These are phyloP conservation scores for Tetramorium simillimum DNA, from an alignment of 1,140 invertebrate species.

Conservation along the genomic window DNA sequence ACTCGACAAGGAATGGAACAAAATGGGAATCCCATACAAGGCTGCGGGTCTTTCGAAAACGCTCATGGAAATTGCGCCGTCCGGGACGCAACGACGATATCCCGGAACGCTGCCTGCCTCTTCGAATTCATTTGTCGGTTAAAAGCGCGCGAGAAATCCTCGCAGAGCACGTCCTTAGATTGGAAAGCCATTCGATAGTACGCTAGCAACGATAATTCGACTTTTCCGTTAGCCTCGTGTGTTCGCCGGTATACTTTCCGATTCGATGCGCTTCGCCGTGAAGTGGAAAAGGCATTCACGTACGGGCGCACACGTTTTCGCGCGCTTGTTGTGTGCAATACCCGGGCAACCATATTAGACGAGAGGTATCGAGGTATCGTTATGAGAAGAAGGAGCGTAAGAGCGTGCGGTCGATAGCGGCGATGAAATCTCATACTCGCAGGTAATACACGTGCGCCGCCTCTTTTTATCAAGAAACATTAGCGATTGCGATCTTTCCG, in stretches of 20 bases:
- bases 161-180: slow-evolving; percentile 51
- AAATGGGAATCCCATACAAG: slow-evolving; percentile 48
- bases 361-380: slow-evolving; percentile 28
- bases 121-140: slow-evolving; percentile 71
- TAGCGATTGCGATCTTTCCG: slow-evolving; percentile 42
- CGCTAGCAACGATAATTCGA: slow-evolving; percentile 67
- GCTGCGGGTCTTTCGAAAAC: slow-evolving; percentile 37
- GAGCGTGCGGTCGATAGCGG: slow-evolving; percentile 14
- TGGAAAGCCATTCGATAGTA: slow-evolving; percentile 67
- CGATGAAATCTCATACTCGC: slow-evolving; percentile 43
- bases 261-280: slow-evolving; percentile 37
- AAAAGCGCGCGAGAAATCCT: slow-evolving; percentile 69
- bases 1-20: slow-evolving; percentile 33
- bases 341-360: slow-evolving; percentile 40
- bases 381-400: not conserved
- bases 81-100: slow-evolving; percentile 17
- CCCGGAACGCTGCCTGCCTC: slow-evolving; percentile 7
- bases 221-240: slow-evolving; percentile 64
- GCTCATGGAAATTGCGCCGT: slow-evolving; percentile 39
- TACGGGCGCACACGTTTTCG: slow-evolving; percentile 18
- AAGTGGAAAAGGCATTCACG: slow-evolving; percentile 53
- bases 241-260: slow-evolving; percentile 32
- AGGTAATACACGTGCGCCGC: slow-evolving; percentile 12
- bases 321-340: not conserved
- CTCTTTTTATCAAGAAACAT: slow-evolving; percentile 13